Conservation (phyloP, 2,113 vertebrate species). For the Atherinomorus stipes region DNA sequence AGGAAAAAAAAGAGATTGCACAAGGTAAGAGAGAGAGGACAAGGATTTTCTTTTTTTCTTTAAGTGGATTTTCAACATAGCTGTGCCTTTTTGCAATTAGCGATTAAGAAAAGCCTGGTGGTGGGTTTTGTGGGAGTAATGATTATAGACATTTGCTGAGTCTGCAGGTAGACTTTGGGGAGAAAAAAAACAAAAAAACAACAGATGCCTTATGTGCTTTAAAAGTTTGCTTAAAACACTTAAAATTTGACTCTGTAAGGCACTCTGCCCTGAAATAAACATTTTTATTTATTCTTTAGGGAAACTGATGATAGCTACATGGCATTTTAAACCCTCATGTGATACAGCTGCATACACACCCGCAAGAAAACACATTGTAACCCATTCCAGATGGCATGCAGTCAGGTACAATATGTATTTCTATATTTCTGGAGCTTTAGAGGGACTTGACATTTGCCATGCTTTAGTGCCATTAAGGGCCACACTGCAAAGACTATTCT, state of each 20-base stretch:
- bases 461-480: constrained; percentile 18
- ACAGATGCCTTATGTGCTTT: neutral
- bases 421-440: constrained; percentile 17
- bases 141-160: neutral
- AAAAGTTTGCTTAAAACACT: neutral
- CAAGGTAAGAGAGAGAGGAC: constrained; percentile 11
- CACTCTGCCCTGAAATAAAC: neutral
- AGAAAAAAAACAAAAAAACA: neutral
- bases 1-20: neutral
- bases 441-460: constrained; percentile 46
- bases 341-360: neutral
- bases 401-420: constrained; percentile 20
- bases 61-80: constrained; percentile 26
- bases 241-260: neutral
- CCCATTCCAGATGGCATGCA: constrained; percentile 23
- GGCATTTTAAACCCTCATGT: constrained; percentile 12
- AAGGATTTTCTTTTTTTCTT: constrained; percentile 13
- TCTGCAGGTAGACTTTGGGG: constrained; percentile 6
- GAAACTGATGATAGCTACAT: neutral
- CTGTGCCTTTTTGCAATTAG: constrained; percentile 10
- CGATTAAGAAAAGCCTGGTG: constrained; percentile 6
- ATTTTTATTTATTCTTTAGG: too few relatives aligned
- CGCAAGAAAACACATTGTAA: neutral
- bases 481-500: constrained; percentile 8
- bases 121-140: constrained; percentile 8